These are phyloP conservation scores for Cichlasoma orientale DNA, from an alignment of 2,797 vertebrate species.

Conservation along the genomic window DNA sequence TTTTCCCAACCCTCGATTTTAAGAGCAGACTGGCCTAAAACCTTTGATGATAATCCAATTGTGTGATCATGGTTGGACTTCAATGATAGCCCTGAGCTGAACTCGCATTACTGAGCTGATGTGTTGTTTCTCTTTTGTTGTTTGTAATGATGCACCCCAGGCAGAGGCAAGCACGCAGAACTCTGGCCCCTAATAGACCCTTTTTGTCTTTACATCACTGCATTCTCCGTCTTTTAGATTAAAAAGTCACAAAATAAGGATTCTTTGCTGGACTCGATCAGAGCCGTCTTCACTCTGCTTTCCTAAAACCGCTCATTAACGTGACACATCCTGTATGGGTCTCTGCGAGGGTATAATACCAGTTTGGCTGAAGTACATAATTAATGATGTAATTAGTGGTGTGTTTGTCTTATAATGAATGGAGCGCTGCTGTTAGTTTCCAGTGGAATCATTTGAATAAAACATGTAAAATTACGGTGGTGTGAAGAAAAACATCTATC, in stretches of 20 bases:
- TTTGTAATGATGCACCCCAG: slow-evolving; percentile 8
- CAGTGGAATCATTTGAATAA: background rate
- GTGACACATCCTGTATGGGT: slow-evolving; percentile 16
- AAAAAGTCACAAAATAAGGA: background rate
- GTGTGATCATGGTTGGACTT: slow-evolving; percentile 6
- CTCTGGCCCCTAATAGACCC: background rate
- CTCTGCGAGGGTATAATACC: slow-evolving; percentile 10
- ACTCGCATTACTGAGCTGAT: slow-evolving; percentile 13
- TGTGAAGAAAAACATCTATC: background rate
- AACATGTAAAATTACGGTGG: background rate
- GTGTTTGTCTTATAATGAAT: slow-evolving; percentile 23
- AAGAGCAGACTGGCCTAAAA: slow-evolving; percentile 16
- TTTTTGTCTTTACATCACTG: background rate
- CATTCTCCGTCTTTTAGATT: background rate
- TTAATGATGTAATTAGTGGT: slow-evolving; percentile 26
- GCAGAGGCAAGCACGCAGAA: background rate
- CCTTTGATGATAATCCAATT: slow-evolving; percentile 27
- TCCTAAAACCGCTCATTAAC: slow-evolving; percentile 13
- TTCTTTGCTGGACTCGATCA: background rate
- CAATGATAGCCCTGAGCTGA: slow-evolving; percentile 26
- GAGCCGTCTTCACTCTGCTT: background rate
- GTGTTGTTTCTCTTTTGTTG: slow-evolving; percentile 1
- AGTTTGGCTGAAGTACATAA: slow-evolving; percentile 12
- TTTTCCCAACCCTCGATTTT: slow-evolving; percentile 2
- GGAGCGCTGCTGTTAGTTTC: background rate